Base-by-base conservation (phyloP, 2,888 invertebrate genomes). In the Sisyra nigra region DNA sequence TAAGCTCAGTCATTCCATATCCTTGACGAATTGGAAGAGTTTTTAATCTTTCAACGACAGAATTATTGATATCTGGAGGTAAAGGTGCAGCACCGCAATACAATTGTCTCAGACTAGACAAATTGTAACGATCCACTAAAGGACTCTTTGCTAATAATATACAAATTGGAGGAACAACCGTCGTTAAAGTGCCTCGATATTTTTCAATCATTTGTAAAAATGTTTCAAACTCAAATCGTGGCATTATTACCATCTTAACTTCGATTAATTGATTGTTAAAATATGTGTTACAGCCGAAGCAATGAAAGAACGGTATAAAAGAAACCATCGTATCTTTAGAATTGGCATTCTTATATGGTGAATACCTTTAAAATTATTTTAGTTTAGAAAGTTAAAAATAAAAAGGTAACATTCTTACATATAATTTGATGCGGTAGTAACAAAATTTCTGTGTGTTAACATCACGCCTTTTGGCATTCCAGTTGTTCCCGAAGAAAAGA, bases 41-140 rank as follows among this genome's bases (percentile, higher is more conserved):
- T 17, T 69, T 69, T 35, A 64, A 53, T 49, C 56, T 55, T 50
- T 69, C 55, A 33, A 65, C 63, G 31, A 77, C 67, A 45, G 74
- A 72, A 47, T 67, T 64, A 54, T 80, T 76, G 46, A 82, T 71
- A 47, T 81, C 79, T 52, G 69, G 71, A 1, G 84, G 80, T 6
- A 91, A 65, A 0, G 91, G 82, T 0, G 91, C 89, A 2, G 91
- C 91, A 1, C 87, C 89, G 53, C 78, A 77, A 57, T 80, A 69
- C 37, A 89, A 66, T 40, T 72, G 70, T 52, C 72, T 68, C 3
- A 92, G 57, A 9, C 74, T 76, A 0, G 78, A 74, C 44, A 92
- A 62, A 58, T 92, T 79, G 55, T 80, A 88, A 47, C 80, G 71
- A 34, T 73, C 67, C 3, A 85, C 80, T 40, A 83, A 61, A 0